Base-by-base conservation (phyloP, 2,888 invertebrate species). In the Galerucella nymphaeae region DNA sequence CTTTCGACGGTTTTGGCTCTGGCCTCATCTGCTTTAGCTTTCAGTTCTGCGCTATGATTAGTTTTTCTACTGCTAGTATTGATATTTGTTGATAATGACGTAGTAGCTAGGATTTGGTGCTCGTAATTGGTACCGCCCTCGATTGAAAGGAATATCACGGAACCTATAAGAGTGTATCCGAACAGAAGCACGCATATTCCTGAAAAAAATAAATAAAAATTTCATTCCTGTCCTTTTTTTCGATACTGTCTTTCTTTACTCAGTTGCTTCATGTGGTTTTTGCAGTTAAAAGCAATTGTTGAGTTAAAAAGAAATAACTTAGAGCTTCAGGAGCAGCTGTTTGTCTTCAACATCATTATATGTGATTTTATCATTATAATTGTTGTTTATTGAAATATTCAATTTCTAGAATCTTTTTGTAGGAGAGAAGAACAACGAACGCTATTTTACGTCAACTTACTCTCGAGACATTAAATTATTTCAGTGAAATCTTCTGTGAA, bases 71-170 rank as follows among this genome's bases (percentile, higher is more conserved):
- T 73, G 78, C 76, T 78, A 72, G 72, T 73, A 76, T 86, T 85
- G 77, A 87, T 50, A 70, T 80, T 81, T 16, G 82, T 81, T 42
- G 84, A 82, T 72, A 82, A 80, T 41, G 84, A 84, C 2, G 87
- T 90, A 83, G 91, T 90, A 82, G 90, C 90, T 79, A 91, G 84
- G 58, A 90, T 90, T 79, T 90, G 90, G 11, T 87, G 88, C 73
- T 90, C 89, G 67, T 88, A 86, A 77, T 90, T 90, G 68, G 88
- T 86, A 4, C 91, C 92, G 61, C 93, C 93, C 87, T 96, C 96
- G 82, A 96, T 94, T 66, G 94, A 93, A 81, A 96, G 88, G 87
- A 96, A 96, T 87, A 95, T 93, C 85, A 95, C 93, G 71, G 94
- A 94, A 9, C 89, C 91, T 76, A 92, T 87, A 53, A 92, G 84